Percentiles rank a stretch among this genome's conserved stretches.
phyloP scores from a whole-genome alignment of 2,888 invertebrate species.

The Oscheius sp. region DNA sequence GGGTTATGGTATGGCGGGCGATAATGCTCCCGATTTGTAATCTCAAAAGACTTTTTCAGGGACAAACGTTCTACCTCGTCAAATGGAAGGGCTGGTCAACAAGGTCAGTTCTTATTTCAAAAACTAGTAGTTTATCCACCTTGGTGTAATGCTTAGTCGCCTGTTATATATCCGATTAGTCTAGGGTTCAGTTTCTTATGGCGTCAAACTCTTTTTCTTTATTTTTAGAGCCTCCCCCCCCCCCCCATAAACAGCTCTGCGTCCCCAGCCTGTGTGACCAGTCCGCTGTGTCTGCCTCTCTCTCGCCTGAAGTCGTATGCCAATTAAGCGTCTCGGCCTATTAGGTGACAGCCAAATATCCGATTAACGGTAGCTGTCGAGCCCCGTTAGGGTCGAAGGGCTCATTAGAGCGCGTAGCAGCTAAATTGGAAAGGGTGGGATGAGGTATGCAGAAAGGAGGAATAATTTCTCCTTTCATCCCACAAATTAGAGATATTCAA shows the following conservation, averaged over 20 bases:
- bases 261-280: neutral
- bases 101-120: slow-evolving; percentile 34
- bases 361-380: no score
- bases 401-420: slow-evolving; percentile 1
- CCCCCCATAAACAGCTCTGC: slow-evolving; percentile 1
- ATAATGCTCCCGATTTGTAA: no score
- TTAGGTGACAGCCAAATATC: slow-evolving; percentile 20
- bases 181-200: no score
- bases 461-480: neutral
- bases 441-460: neutral
- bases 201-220: neutral
- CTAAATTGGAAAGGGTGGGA: neutral
- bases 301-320: neutral
- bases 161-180: no score
- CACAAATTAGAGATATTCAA: no score
- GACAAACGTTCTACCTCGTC: slow-evolving; percentile 48
- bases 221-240: neutral
- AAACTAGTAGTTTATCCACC: no score
- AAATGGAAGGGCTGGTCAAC: slow-evolving; percentile 58
- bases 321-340: slow-evolving; percentile 25
- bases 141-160: no score
- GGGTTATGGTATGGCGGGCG: no score
- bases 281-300: neutral
- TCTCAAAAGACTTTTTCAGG: slow-evolving; percentile 33
- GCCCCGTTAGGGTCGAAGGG: no score